phyloP scores from a whole-genome alignment of 2,113 vertebrate species.

The Thamnaconus septentrionalis region DNA sequence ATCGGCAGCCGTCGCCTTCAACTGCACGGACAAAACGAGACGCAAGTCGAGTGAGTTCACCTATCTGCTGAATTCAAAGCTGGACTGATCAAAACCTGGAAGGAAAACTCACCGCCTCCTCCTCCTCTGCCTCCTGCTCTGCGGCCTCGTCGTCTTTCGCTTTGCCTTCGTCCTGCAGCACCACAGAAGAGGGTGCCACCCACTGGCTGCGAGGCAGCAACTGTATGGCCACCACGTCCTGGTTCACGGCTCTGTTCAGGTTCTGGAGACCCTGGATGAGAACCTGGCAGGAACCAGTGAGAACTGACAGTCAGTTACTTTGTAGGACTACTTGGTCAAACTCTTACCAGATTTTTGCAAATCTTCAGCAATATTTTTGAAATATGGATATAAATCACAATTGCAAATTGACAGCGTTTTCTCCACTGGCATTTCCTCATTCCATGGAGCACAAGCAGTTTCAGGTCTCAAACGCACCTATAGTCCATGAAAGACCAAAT shows the following conservation, averaged over 20 bases:
- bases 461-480: no score
- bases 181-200: constrained; percentile 87
- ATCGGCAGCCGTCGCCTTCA: constrained; percentile 70
- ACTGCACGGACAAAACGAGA: constrained; percentile 61
- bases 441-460: no score
- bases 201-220: constrained; percentile 83
- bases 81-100: not conserved
- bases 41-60: no score
- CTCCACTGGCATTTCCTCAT: no score
- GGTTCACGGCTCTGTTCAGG: constrained; percentile 91
- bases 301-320: not conserved
- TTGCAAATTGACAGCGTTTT: no score
- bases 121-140: constrained; percentile 78
- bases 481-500: no score
- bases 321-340: not conserved
- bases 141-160: constrained; percentile 82
- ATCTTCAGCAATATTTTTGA: no score
- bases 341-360: no score
- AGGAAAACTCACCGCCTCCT: constrained; percentile 56
- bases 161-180: constrained; percentile 88
- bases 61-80: not conserved
- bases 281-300: constrained; percentile 72
- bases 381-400: no score
- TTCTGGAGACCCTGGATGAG: constrained; percentile 91
- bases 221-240: constrained; percentile 92